A percentile compares a stretch with the other conserved stretches of the same genome.
Conservation (phyloP, 1,140 invertebrate genomes). For the Acromyrmex charruanus region DNA sequence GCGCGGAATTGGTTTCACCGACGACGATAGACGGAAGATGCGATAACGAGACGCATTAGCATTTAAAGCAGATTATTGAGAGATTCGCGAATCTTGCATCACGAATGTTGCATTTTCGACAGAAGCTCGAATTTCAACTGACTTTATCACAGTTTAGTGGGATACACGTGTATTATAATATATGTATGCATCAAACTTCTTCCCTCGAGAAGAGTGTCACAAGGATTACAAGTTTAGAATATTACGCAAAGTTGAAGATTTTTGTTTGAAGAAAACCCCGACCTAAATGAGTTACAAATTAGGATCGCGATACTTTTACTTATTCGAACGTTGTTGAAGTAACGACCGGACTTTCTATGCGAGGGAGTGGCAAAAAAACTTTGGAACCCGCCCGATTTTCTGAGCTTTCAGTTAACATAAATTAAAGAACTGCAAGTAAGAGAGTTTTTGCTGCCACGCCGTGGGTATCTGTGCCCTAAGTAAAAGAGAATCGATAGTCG, state of each 20-base stretch:
- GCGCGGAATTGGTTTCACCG: slow-evolving; percentile 37
- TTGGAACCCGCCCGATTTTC: slow-evolving; percentile 45
- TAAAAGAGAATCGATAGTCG: slow-evolving; percentile 57
- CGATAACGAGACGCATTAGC: slow-evolving; percentile 25
- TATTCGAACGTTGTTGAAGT: slow-evolving; percentile 42
- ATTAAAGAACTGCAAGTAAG: slow-evolving; percentile 62
- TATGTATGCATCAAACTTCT: not conserved
- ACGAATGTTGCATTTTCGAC: slow-evolving; percentile 19
- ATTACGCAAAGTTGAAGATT: not conserved
- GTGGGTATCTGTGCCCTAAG: slow-evolving; percentile 45
- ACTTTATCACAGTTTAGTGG: not conserved
- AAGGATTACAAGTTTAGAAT: not conserved
- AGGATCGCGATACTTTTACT: slow-evolving; percentile 50
- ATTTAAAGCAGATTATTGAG: slow-evolving; percentile 53
- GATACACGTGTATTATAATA: not conserved
- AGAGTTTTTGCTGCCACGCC: slow-evolving; percentile 45
- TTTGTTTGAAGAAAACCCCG: not conserved
- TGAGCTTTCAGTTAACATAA: slow-evolving; percentile 63
- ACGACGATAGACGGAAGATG: slow-evolving; percentile 24
- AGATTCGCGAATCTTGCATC: slow-evolving; percentile 26
- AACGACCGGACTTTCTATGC: slow-evolving; percentile 56
- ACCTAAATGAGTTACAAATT: slow-evolving; percentile 51
- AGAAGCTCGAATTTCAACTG: not conserved
- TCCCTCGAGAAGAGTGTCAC: not conserved
- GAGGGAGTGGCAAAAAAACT: slow-evolving; percentile 40